Evolutionary conservation across 2,888 invertebrate genomes (phyloP).

Genomic region (Stomorhina lunata): DNA sequence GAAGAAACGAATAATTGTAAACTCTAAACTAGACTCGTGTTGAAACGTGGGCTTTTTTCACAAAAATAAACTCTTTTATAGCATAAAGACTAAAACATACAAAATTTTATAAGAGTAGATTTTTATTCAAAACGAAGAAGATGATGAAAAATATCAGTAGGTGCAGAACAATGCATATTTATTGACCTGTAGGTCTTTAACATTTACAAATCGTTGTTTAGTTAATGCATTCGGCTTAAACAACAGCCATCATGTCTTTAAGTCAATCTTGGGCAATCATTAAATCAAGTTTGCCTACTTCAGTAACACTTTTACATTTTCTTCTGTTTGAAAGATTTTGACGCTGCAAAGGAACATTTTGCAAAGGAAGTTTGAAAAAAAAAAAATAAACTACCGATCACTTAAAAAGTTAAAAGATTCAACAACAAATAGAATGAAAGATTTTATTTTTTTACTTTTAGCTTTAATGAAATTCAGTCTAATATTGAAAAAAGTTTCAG

Average conservation of each 20-base stretch:
- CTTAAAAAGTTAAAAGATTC: background rate
- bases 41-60: constrained; percentile 25
- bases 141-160: constrained; percentile 50
- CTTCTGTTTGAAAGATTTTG: background rate
- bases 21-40: constrained; percentile 6
- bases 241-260: constrained; percentile 45
- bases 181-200: constrained; percentile 57
- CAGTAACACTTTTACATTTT: constrained; percentile 44
- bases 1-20: constrained; percentile 6
- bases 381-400: background rate
- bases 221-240: constrained; percentile 20
- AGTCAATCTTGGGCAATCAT: constrained; percentile 52
- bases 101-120: background rate
- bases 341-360: background rate
- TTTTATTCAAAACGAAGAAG: background rate
- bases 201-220: constrained; percentile 48
- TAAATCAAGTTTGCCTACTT: constrained; percentile 61
- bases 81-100: background rate
- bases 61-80: background rate
- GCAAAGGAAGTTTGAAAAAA: background rate
- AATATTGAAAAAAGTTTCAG: background rate
- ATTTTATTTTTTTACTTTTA: background rate
- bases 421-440: background rate
- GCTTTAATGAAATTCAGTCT: background rate
- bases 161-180: constrained; percentile 57